Evolutionary conservation across 1,140 invertebrate genomes (phyloP), one percentile per base, ranked within the genome.

Genomic region (Drosophila pallidifrons): DNA sequence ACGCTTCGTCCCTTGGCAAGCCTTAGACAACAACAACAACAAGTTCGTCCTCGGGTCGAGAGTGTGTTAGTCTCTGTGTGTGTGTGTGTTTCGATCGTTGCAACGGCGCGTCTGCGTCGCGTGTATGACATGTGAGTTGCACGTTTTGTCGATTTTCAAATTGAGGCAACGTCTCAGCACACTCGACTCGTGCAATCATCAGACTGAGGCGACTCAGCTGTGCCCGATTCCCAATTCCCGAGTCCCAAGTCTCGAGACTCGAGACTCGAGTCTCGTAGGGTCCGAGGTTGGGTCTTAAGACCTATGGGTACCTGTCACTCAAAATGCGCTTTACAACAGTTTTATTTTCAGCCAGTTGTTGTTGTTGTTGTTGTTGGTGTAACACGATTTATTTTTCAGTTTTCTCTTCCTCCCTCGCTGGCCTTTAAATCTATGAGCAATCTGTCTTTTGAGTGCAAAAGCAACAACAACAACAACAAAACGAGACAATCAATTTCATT

Each of bases 111-210:
- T 51, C 67, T 52, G 47, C 82, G 80, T 87, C 85, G 83, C 83
- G 83, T 88, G 83, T 85, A 88, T 85, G 83, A 89, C 83, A 88
- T 88, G 83, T 88, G 83, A 88, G 83, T 85, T 89, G 83, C 83
- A 88, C 83, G 83, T 88, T 88, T 88, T 89, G 83, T 83, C 85
- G 85, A 88, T 88, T 88, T 88, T 85, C 81, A 81, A 88, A 88
- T 88, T 88, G 83, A 88, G 83, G 68, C 79, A 82, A 73, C 77
- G 76, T 79, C 82, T 82, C 79, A 72, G 79, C 82, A 87, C 79
- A 87, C 79, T 82, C 80, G 65, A 46, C 55, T 82, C 85, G 85
- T 83, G 85, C 81, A 85, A 88, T 85, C 85, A 89, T 81, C 85
- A 89, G 80, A 80, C 76, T 82, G 82, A 87, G 77, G 63, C 80